These are phyloP conservation scores for Pan paniscus DNA, from an alignment of 2,113 vertebrate species.

Conservation along the genomic window DNA sequence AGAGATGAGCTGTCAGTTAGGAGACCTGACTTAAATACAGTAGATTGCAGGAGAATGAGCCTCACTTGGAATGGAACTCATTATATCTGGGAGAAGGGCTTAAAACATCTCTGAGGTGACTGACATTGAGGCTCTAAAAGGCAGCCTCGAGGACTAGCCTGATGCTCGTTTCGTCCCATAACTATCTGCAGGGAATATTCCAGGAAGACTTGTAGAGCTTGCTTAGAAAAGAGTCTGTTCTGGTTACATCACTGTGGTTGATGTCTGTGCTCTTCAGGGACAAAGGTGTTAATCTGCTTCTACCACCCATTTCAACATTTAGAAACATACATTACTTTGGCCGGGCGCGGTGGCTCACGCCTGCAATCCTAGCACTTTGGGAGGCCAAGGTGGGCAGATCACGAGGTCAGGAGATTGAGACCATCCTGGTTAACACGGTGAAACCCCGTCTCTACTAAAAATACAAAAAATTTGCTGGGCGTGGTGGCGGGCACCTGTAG, in stretches of 20 bases:
- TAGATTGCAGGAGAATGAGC: neutral
- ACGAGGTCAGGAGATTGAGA: no score
- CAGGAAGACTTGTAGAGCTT: neutral
- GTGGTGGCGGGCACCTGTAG: rapidly evolving
- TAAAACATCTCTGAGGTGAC: neutral
- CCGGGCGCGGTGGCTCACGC: rapidly evolving
- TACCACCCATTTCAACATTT: neutral
- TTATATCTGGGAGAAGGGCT: neutral
- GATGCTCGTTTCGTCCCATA: neutral
- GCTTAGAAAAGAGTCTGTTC: neutral
- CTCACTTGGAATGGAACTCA: neutral
- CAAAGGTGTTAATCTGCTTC: neutral
- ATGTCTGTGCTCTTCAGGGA: neutral
- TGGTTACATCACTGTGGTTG: neutral
- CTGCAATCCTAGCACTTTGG: no score
- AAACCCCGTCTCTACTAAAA: no score
- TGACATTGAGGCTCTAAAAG: neutral
- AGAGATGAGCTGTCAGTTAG: neutral
- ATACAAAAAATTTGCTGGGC: no score
- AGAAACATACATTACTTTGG: neutral
- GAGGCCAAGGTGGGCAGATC: no score
- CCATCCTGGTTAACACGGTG: no score
- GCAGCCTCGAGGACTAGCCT: neutral
- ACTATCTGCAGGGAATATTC: neutral
- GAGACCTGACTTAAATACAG: neutral